Evolutionary conservation across 2,888 invertebrate genomes (phyloP).

Genomic region (Bembecia ichneumoniformis): DNA sequence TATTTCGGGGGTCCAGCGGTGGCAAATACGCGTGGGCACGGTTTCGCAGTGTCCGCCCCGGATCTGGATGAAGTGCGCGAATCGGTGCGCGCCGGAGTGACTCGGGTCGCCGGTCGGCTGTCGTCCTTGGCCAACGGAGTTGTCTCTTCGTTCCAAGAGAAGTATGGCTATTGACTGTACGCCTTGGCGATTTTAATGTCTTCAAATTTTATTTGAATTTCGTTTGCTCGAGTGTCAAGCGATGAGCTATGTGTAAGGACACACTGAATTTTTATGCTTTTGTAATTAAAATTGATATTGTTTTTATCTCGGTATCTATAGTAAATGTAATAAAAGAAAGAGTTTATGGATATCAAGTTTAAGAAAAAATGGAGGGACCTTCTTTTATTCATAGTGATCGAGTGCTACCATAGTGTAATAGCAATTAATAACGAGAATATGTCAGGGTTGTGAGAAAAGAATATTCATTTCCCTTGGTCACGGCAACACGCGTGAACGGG

Average conservation of each 20-base stretch:
- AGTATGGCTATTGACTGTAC: conserved; percentile 73
- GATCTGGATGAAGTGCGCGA: conserved; percentile 98
- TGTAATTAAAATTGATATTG: not conserved
- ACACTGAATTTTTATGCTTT: not conserved
- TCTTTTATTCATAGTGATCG: no score
- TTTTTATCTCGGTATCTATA: not conserved
- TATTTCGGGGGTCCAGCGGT: conserved; percentile 80
- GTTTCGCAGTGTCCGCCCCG: conserved; percentile 68
- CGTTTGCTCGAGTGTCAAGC: no score
- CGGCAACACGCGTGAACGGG: no score
- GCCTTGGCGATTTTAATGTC: not conserved
- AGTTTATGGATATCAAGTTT: no score
- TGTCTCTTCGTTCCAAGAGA: conserved; percentile 92
- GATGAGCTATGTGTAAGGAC: no score
- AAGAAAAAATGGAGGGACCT: no score
- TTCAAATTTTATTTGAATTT: not conserved
- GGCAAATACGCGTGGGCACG: conserved; percentile 25
- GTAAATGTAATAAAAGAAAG: no score
- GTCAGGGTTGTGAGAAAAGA: no score
- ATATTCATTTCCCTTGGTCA: no score
- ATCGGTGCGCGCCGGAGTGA: conserved; percentile 96
- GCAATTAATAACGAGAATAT: no score
- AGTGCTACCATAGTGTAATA: no score
- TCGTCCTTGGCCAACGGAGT: conserved; percentile 95
- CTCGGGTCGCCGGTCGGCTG: conserved; percentile 93